Conservation (phyloP, 2,797 vertebrate species). For the Malacoraja senta region DNA sequence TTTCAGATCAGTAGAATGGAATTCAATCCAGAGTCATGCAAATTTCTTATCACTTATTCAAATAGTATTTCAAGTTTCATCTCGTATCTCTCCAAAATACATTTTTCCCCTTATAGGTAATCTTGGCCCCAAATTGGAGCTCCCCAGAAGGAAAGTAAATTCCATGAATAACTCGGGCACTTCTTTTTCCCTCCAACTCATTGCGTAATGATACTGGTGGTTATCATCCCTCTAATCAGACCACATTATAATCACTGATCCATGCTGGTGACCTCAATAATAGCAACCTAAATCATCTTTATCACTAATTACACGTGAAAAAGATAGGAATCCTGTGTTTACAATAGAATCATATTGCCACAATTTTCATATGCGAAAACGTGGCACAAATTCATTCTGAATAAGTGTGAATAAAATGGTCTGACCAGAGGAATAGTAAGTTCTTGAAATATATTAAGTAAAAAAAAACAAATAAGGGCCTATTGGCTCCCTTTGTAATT, state of each 20-base stretch:
- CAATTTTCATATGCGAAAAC: neutral
- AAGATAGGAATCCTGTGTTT: neutral
- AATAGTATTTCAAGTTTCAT: conserved; percentile 10
- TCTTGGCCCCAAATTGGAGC: neutral
- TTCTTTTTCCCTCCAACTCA: neutral
- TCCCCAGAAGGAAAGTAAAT: neutral
- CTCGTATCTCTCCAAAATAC: neutral
- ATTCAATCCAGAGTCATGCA: neutral
- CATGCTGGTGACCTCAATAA: neutral
- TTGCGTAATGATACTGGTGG: neutral
- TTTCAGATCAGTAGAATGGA: neutral
- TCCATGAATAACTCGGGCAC: neutral
- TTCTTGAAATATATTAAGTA: neutral
- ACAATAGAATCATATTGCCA: neutral
- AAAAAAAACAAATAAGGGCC: no score
- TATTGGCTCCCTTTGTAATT: neutral
- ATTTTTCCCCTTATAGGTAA: neutral
- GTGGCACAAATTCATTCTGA: neutral
- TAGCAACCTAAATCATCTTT: neutral
- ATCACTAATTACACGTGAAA: neutral
- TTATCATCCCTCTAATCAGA: conserved; percentile 1
- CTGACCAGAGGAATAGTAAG: neutral
- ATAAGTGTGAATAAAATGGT: neutral
- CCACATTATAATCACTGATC: neutral
- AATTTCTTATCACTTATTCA: conserved; percentile 11